Evolutionary conservation across 2,888 invertebrate genomes (phyloP).

Genomic region (Sycophila texana): DNA sequence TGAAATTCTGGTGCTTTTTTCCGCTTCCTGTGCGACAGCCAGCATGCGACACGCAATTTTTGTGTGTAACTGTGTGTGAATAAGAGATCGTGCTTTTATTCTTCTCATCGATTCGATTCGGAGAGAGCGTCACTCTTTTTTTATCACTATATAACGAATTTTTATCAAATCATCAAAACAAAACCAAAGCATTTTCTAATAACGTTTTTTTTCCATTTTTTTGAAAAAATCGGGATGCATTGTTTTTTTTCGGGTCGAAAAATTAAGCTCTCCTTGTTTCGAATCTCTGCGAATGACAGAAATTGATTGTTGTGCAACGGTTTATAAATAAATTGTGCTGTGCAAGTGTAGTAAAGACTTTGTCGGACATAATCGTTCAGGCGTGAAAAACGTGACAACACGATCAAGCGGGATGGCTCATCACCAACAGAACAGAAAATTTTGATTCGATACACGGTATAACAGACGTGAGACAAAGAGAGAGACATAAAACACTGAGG

Average conservation of each 20-base stretch:
- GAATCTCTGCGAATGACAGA: slow-evolving; percentile 36
- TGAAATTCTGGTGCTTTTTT: slow-evolving; percentile 44
- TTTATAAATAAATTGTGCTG: slow-evolving; percentile 34
- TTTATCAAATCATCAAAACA: background rate
- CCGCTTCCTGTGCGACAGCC: slow-evolving; percentile 66
- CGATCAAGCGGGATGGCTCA: slow-evolving; percentile 44
- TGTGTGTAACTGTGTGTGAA: slow-evolving; percentile 54
- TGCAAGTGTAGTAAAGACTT: slow-evolving; percentile 39
- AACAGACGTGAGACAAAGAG: slow-evolving; percentile 40
- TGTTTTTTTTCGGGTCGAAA: background rate
- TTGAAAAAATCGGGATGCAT: too few species aligned
- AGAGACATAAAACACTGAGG: slow-evolving; percentile 43
- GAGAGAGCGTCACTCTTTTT: slow-evolving; percentile 3
- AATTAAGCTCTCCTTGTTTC: slow-evolving; percentile 32
- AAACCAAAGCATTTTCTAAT: too few species aligned
- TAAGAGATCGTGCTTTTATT: slow-evolving; percentile 33
- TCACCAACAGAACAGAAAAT: slow-evolving; percentile 40
- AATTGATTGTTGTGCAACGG: slow-evolving; percentile 34
- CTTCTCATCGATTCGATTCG: slow-evolving; percentile 49
- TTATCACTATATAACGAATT: background rate
- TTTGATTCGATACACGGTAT: slow-evolving; percentile 23
- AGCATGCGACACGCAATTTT: slow-evolving; percentile 71
- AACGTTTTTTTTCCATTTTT: too few species aligned
- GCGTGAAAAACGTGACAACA: slow-evolving; percentile 42
- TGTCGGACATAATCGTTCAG: slow-evolving; percentile 32